Conservation (phyloP, 2,113 vertebrate genomes). For the Arvicanthis niloticus region DNA sequence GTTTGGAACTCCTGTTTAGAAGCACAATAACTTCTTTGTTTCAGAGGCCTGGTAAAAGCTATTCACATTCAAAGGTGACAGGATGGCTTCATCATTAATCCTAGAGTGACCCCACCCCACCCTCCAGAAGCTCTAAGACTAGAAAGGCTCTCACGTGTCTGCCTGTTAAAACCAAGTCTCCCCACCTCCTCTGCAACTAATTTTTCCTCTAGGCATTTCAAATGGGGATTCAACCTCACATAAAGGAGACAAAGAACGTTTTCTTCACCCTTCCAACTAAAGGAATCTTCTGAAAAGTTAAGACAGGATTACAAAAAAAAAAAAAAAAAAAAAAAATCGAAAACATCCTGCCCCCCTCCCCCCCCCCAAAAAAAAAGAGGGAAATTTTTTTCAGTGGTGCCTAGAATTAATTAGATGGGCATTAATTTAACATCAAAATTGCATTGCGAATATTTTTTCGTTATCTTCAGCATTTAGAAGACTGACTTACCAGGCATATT, state of each 20-base stretch:
- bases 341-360: constrained; percentile 29
- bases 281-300: constrained; percentile 52
- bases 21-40: constrained; percentile 56
- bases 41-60: neutral
- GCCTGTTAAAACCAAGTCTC: constrained; percentile 70
- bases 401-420: constrained; percentile 70
- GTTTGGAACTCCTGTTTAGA: constrained; percentile 23
- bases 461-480: constrained; percentile 53
- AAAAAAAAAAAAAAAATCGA: neutral
- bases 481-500: constrained; percentile 16
- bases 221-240: constrained; percentile 58
- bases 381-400: constrained; percentile 40
- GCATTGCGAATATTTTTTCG: constrained; percentile 1
- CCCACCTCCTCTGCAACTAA: constrained; percentile 13
- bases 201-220: constrained; percentile 78
- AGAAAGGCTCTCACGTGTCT: constrained; percentile 23
- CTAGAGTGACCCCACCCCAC: constrained; percentile 55
- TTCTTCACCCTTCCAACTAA: constrained; percentile 59
- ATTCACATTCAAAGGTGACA: constrained; percentile 56
- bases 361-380: neutral
- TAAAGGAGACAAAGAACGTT: constrained; percentile 63
- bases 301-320: constrained; percentile 73
- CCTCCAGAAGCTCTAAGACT: constrained; percentile 57
- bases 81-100: constrained; percentile 66
- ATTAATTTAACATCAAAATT: constrained; percentile 5